These are phyloP conservation scores for Hycleus cichorii DNA, from an alignment of 1,140 invertebrate genomes.

Conservation along the genomic window DNA sequence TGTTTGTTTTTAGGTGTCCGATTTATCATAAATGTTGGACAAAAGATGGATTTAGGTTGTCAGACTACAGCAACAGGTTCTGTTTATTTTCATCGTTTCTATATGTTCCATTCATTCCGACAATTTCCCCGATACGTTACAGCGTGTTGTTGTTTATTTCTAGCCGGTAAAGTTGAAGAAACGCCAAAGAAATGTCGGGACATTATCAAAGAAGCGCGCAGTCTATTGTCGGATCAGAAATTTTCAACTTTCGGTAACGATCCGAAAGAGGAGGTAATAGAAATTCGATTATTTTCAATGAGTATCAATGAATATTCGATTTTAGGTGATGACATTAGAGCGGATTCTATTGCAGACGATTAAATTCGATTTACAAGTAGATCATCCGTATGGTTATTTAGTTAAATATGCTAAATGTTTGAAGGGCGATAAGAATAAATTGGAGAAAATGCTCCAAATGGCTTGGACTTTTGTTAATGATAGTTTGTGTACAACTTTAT, in stretches of 20 bases:
- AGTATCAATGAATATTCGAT: too few relatives aligned
- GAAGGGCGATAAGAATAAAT: constrained; percentile 86
- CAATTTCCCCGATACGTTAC: constrained; percentile 96
- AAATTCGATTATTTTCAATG: too few relatives aligned
- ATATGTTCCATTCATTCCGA: constrained; percentile 97
- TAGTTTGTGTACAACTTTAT: constrained; percentile 92
- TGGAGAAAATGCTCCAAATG: constrained; percentile 98
- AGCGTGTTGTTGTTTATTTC: constrained; percentile 94
- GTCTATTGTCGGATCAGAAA: constrained; percentile 71
- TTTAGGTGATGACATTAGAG: constrained; percentile 72
- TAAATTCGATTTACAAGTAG: constrained; percentile 97
- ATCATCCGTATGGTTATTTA: constrained; percentile 93
- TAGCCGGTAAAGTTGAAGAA: constrained; percentile 99
- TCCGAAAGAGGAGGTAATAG: constrained; percentile 80
- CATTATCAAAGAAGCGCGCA: constrained; percentile 85
- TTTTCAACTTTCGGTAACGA: constrained; percentile 88
- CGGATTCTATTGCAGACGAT: constrained; percentile 96
- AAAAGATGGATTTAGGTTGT: constrained; percentile 89
- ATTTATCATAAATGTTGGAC: constrained; percentile 89
- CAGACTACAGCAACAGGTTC: constrained; percentile 97
- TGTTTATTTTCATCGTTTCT: constrained; percentile 97
- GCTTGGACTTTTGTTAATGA: constrained; percentile 99
- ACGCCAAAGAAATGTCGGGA: constrained; percentile 99
- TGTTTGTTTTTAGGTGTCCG: constrained; percentile 55
- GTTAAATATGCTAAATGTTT: constrained; percentile 95